Evolutionary conservation across 1,140 invertebrate species (phyloP), one percentile per base, ranked within the genome.

Genomic region (Chelonus insularis): DNA sequence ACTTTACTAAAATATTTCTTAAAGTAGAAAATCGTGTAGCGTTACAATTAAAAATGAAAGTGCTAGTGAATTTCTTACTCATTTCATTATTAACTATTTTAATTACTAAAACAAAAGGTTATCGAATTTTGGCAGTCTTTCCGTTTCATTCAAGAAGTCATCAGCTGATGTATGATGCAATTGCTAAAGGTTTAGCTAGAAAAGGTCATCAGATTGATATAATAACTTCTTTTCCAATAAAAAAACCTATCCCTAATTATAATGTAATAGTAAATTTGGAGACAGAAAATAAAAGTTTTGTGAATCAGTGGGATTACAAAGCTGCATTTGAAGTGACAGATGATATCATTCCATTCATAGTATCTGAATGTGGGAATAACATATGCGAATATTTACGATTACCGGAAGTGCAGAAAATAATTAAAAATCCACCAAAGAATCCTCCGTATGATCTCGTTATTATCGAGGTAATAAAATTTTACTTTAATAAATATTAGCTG

Each of bases 151-250:
- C 41, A 0, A 70, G 52, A 39, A 78, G 72, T 59, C 78, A 79
- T 45, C 69, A 63, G 21, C 61, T 66, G n/a, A 67, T 78, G 57
- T 71, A 72, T 21, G 69, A 72, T 6, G 57, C 65, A 1, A n/a
- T 78, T 4, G 69, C 73, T 36, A 67, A 68, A 34, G 72, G 60
- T 9, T 51, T 81, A 4, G 73, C 72, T 0, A 37, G 57, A 8
- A 52, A 57, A 18, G 77, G 75, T 2, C 78, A 79, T 54, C 61
- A 73, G n/a, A 61, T 81, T 6, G 71, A 71, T 7, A 59, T 78
- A 9, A 57, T 79, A 5, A 70, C 64, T 6, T 39, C 65, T 1
- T 74, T 68, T 57, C 69, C 71, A 1, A 62, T 63, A 12, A 61
- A 69, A 43, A 52, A 62, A 54, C 54, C 25, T 4, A 6, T 55